A percentile compares a stretch with the other conserved stretches of the same genome.
phyloP scores from a whole-genome alignment of 2,113 vertebrate genomes.

The Alligator sinensis region DNA sequence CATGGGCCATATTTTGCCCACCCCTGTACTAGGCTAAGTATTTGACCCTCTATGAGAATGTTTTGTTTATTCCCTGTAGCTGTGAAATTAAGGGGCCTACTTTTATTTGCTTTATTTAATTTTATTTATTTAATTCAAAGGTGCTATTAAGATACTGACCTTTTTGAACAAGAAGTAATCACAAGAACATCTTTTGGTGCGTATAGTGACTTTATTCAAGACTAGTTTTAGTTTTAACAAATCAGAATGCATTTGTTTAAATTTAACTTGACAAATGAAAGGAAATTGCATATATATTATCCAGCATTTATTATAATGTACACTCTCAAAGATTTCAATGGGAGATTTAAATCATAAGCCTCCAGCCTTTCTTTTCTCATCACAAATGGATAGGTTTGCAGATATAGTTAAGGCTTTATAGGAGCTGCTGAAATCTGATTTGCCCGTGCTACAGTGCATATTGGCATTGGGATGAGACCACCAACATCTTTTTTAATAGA shows the following conservation, averaged over 20 bases:
- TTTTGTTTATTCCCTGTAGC: conserved; percentile 25
- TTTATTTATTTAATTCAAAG: background rate
- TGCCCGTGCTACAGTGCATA: conserved; percentile 23
- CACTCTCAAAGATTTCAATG: conserved; percentile 49
- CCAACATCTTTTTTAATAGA: conserved; percentile 72
- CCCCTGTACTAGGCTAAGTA: background rate
- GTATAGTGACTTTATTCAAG: conserved; percentile 1
- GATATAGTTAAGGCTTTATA: conserved; percentile 49
- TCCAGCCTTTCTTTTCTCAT: background rate
- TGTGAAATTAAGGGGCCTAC: conserved; percentile 6
- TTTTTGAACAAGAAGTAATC: conserved; percentile 5
- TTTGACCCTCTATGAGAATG: conserved; percentile 1
- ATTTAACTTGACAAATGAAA: conserved; percentile 67
- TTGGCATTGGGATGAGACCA: conserved; percentile 73
- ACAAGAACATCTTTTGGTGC: conserved; percentile 37
- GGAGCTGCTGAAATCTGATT: conserved; percentile 69
- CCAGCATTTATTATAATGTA: conserved; percentile 40
- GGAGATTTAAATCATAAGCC: conserved; percentile 59
- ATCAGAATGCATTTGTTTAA: conserved; percentile 55
- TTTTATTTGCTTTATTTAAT: background rate
- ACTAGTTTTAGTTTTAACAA: conserved; percentile 29
- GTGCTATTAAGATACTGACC: conserved; percentile 37
- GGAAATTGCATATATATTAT: conserved; percentile 75
- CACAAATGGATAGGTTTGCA: conserved; percentile 41
- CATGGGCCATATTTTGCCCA: no score